Conservation (phyloP, 2,113 vertebrate genomes). For the Eulemur macaco region DNA sequence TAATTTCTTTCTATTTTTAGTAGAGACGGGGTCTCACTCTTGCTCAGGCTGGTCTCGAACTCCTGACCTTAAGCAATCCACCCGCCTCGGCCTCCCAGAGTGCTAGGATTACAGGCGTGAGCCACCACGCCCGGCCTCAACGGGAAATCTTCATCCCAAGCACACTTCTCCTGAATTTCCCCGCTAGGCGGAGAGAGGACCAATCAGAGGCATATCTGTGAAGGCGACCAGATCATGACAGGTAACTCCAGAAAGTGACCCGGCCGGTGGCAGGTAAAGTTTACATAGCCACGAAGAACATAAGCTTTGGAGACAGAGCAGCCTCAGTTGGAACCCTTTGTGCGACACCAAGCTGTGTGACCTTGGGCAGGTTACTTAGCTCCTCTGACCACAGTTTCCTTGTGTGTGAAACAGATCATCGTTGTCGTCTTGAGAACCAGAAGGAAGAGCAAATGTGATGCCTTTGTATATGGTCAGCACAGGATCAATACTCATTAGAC, state of each 20-base stretch:
- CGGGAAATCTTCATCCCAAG: background rate
- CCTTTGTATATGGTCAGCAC: background rate
- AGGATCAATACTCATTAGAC: constrained; percentile 33
- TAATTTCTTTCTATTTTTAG: too few species aligned
- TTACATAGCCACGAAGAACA: background rate
- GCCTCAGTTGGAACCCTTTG: background rate
- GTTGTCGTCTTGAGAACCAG: background rate
- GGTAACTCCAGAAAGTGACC: background rate
- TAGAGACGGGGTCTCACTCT: too few species aligned
- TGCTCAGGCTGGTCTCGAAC: too few species aligned
- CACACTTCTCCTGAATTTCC: background rate
- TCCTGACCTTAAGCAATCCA: too few species aligned
- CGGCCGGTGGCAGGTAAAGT: background rate
- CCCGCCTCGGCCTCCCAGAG: too few species aligned
- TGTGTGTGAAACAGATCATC: background rate
- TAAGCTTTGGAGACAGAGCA: background rate
- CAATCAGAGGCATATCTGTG: background rate
- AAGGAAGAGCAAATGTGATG: background rate
- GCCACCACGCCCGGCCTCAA: background rate
- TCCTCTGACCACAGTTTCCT: background rate
- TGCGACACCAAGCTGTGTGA: background rate
- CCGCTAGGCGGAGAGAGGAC: background rate
- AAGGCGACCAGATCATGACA: background rate
- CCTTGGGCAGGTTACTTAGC: constrained; percentile 26
- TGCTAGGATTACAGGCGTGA: too few species aligned